phyloP scores from a whole-genome alignment of 2,888 invertebrate genomes.

The Ashinkailepas kermadecensis region DNA sequence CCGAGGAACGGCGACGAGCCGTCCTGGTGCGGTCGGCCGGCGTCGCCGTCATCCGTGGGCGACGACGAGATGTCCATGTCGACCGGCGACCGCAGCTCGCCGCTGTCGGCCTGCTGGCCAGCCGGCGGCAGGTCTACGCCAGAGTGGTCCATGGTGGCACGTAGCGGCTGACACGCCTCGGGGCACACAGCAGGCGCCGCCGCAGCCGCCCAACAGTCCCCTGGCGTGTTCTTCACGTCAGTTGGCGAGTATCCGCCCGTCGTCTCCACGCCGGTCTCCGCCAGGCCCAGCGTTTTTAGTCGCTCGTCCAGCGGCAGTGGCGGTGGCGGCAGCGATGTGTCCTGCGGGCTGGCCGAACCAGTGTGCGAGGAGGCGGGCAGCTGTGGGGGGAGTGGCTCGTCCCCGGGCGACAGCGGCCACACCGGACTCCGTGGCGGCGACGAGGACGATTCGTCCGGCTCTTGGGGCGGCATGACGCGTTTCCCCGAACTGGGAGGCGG shows the following conservation, averaged over 20 bases:
- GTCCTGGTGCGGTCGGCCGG: neutral
- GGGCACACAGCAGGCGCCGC: too few relatives aligned
- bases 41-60: too few relatives aligned
- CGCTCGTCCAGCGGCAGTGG: neutral
- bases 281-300: neutral
- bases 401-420: neutral
- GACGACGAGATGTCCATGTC: neutral
- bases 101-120: too few relatives aligned
- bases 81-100: neutral
- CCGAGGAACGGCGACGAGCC: constrained; percentile 2
- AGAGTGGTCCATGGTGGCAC: too few relatives aligned
- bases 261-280: too few relatives aligned
- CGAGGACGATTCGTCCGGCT: neutral
- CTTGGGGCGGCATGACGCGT: neutral
- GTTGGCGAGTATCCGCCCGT: too few relatives aligned
- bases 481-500: neutral
- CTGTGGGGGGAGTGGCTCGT: neutral
- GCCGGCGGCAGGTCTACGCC: neutral
- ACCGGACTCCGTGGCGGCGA: neutral
- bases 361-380: neutral
- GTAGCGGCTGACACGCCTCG: too few relatives aligned
- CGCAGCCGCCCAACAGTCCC: too few relatives aligned
- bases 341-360: neutral
- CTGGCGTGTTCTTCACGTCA: too few relatives aligned
- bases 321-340: neutral